Base-by-base conservation (phyloP, 64 coral and sea anemone species). In the Pocillopora verrucosa region DNA sequence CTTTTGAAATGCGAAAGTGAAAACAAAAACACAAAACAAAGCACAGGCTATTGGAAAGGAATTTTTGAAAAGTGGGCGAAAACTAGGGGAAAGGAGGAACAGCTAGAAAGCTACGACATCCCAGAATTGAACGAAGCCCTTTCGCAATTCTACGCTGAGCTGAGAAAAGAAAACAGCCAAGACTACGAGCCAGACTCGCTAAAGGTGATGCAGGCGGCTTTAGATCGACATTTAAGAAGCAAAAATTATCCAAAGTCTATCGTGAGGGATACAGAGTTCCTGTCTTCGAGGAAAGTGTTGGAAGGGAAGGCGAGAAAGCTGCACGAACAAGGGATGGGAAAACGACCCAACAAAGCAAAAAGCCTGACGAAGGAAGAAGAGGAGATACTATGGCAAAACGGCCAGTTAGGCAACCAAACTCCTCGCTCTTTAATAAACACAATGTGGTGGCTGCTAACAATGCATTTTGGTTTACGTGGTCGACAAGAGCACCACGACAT, bases 401-500 rank as follows among this genome's bases (percentile, higher is more conserved):
- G 58, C 38, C 79, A 87, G 60, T 63, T 79, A 0, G 75, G 67
- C 11, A 61, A 15, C 9, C 24, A 58, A 30, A 93, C 16, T 73
- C 85, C 91, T 22, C 51, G 74, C 57, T 51, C 68, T 34, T 78
- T 93, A 11, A 73, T 73, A 0, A 69, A 87, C 51, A 87, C 51
- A 34, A 22, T 74, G 7, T 75, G 76, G 85, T 87, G 91, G 76
- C 11, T 87, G 22, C 15, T 90, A 9, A 81, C 88, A 5, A 38
- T 69, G 63, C 65, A 89, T 26, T 89, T 89, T 89, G 87, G 87
- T 9, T 11, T 76, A 45, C 9, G 73, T 1, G 72, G 90, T 14
- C 16, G 90, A 30, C 69, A 92, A 83, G 82, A 86, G 60, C 82
- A 87, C 20, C 74, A 86, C 34, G 35, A 57, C 17, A 79, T 87